Evolutionary conservation across 2,797 vertebrate genomes (phyloP).

Genomic region (Linurgus olivaceus): DNA sequence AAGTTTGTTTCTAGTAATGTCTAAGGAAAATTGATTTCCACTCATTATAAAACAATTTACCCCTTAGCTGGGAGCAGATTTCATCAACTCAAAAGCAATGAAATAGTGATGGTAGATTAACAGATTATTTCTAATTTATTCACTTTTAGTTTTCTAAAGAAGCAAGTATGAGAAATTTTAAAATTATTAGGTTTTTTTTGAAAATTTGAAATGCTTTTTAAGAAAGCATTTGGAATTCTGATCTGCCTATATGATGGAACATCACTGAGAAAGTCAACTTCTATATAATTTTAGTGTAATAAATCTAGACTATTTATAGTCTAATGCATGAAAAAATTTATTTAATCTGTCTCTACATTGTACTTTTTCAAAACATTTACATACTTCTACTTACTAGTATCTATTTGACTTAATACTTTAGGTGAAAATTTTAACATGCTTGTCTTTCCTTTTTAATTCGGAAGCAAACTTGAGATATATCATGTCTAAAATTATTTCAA

Average conservation of each 20-base stretch:
- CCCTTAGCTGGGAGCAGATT: conserved; percentile 11
- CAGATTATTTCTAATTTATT: conserved; percentile 11
- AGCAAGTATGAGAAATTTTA: neutral
- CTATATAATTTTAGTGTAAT: neutral
- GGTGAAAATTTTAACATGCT: neutral
- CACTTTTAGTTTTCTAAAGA: neutral
- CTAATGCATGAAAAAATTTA: neutral
- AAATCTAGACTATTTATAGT: neutral
- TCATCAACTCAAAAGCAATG: conserved; percentile 14
- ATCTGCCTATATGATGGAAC: neutral
- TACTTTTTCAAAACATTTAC: neutral
- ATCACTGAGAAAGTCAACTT: neutral
- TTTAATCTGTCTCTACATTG: neutral
- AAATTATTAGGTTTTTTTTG: neutral
- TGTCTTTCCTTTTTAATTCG: neutral
- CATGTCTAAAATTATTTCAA: neutral
- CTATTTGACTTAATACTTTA: neutral
- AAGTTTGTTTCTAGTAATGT: neutral
- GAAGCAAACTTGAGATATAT: neutral
- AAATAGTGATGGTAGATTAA: conserved; percentile 35
- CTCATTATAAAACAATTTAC: conserved; percentile 44
- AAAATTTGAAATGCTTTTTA: neutral
- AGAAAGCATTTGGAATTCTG: neutral
- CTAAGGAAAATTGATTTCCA: conserved; percentile 55
- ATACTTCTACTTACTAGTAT: neutral